Conservation (phyloP, 2,888 invertebrate genomes). For the Lithophane semibrunnea region DNA sequence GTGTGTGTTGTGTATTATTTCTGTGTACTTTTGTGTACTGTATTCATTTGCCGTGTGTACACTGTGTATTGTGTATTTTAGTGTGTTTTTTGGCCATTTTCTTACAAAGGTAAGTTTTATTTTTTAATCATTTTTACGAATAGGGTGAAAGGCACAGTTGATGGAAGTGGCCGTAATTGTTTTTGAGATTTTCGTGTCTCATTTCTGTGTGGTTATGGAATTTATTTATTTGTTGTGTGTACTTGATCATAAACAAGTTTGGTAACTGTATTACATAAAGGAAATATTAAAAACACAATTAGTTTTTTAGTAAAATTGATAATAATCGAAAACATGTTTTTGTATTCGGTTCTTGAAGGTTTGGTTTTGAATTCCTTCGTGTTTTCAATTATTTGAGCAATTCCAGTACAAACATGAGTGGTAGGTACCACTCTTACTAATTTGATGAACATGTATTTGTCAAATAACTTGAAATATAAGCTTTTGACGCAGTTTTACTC, state of each 20-base stretch:
- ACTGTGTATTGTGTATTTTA: slow-evolving; percentile 56
- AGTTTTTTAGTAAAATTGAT: slow-evolving; percentile 11
- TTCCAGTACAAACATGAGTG: background rate
- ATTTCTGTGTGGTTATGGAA: background rate
- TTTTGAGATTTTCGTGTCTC: slow-evolving; percentile 34
- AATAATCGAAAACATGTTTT: background rate
- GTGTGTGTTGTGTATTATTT: slow-evolving; percentile 33
- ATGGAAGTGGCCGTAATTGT: slow-evolving; percentile 2
- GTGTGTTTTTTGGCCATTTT: slow-evolving; percentile 56
- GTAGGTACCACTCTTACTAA: slow-evolving; percentile 21
- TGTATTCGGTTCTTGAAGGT: background rate
- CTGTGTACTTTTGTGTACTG: slow-evolving; percentile 64
- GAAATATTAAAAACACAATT: background rate
- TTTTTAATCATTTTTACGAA: background rate
- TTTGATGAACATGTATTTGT: background rate
- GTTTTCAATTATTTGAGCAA: slow-evolving; percentile 47
- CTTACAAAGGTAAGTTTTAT: slow-evolving; percentile 53
- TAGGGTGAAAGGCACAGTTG: slow-evolving; percentile 10
- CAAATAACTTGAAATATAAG: slow-evolving; percentile 6
- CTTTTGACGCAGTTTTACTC: background rate
- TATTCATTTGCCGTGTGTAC: slow-evolving; percentile 58
- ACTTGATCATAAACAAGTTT: slow-evolving; percentile 31
- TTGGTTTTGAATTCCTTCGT: slow-evolving; percentile 29
- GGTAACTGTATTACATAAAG: background rate
- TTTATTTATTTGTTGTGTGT: slow-evolving; percentile 43